Conservation (phyloP, 2,113 vertebrate genomes). For the Kobus ellipsiprymnus region DNA sequence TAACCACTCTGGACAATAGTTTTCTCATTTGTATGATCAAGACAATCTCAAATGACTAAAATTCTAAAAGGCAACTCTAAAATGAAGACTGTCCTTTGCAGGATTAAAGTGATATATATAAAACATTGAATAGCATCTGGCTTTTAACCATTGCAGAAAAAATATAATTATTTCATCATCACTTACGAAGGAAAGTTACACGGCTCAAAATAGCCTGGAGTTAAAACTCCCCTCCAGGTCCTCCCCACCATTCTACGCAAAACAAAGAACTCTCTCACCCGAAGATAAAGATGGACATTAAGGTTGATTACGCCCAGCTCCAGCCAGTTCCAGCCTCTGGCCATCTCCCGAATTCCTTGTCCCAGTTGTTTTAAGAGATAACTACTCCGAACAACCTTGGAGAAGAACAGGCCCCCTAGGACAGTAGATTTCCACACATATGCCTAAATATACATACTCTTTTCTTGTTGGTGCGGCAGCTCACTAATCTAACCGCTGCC, state of each 20-base stretch:
- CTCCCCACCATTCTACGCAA: not conserved
- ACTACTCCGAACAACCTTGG: not conserved
- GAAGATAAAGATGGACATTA: not conserved
- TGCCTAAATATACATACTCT: not conserved
- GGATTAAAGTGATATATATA: not conserved
- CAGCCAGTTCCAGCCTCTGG: not conserved
- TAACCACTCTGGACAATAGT: not conserved
- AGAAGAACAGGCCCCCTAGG: not conserved
- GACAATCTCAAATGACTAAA: not conserved
- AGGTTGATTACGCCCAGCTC: not conserved
- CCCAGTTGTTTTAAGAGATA: not conserved
- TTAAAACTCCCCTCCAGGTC: not conserved
- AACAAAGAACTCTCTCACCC: not conserved
- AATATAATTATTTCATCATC: not conserved
- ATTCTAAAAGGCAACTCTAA: not conserved
- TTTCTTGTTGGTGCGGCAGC: not conserved
- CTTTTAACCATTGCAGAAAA: not conserved
- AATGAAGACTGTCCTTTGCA: not conserved
- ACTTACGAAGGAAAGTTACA: not conserved
- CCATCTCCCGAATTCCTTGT: not conserved
- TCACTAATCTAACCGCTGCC: not conserved
- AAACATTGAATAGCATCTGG: not conserved
- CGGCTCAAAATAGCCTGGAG: not conserved
- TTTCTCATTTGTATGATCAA: not conserved
- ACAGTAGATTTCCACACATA: not conserved